A percentile compares a stretch with the other conserved stretches of the same genome.
These are phyloP conservation scores for Leptinotarsa peninsularis DNA, from an alignment of 2,888 invertebrate species.

Conservation along the genomic window DNA sequence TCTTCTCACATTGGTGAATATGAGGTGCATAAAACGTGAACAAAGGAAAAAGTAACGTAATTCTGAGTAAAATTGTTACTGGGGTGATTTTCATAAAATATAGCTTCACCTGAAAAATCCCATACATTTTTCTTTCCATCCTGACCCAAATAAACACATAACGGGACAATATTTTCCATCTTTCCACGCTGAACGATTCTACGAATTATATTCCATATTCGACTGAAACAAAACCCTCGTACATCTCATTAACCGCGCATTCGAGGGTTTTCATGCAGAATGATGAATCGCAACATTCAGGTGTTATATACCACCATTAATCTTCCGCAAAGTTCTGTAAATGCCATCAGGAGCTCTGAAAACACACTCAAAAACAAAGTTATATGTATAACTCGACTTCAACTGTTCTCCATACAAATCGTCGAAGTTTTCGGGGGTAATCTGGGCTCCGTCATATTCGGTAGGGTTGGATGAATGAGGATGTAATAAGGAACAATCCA, in stretches of 20 bases:
- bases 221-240: background rate
- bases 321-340: slow-evolving; percentile 18
- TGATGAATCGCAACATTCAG: slow-evolving; percentile 20
- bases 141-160: background rate
- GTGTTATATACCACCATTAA: slow-evolving; percentile 15
- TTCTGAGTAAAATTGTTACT: too few relatives aligned
- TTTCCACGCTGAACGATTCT: background rate
- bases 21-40: too few relatives aligned
- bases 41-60: too few relatives aligned
- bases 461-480: background rate
- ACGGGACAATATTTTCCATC: background rate
- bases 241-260: slow-evolving; percentile 12
- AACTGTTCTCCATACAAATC: slow-evolving; percentile 26
- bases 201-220: background rate
- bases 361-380: slow-evolving; percentile 32
- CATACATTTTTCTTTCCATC: too few relatives aligned
- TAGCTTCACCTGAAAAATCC: too few relatives aligned
- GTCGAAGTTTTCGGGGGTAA: slow-evolving; percentile 22
- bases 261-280: slow-evolving; percentile 9
- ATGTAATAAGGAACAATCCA: background rate
- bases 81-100: too few relatives aligned
- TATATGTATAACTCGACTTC: slow-evolving; percentile 22
- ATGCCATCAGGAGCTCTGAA: slow-evolving; percentile 20
- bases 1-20: too few relatives aligned
- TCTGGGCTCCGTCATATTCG: background rate